Base-by-base conservation (phyloP, 2,113 vertebrate species). In the Clarias batrachus region DNA sequence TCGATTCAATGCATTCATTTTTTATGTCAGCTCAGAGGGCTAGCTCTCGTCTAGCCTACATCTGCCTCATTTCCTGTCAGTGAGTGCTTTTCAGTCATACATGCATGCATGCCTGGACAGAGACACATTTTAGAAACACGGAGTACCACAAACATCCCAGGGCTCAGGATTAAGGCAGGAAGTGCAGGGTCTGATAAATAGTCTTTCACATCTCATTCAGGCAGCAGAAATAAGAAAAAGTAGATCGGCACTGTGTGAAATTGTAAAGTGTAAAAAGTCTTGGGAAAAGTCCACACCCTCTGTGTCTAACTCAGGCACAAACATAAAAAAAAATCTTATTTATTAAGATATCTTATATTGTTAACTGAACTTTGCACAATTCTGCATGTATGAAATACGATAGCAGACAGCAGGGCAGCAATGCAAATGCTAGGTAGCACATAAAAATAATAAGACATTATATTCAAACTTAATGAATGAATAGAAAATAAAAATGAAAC, bases 11-110 rank as follows among this genome's bases (percentile, higher is more conserved):
- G 23, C 37, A 74, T 63, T 82, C 71, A 82, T 82, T 89, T 48
- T 71, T 82, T 86, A 84, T 82, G 70, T 66, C 84, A 86, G 56
- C 27, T 86, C 41, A 87, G 68, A 62, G 71, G 83, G 62, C 85
- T 82, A 65, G 56, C 57, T 63, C 68, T 86, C 57, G 62, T 87
- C 41, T 77, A 70, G 56, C 82, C 13, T 74, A 54, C 70, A 81
- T 76, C 73, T 37, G 16, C 30, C 70, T 79, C 27, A 74, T 74
- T 89, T 88, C 81, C 81, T 88, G 74, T 30, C 56, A 23, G 48
- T n/a, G 59, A 70, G 65, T 56, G 70, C 16, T 54, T 37, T 81
- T 79, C 33, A 41, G 14, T 27, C 65, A 74, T 60, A 85, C 54
- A 85, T 33, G 10, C 54, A 85, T n/a, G 10, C 78, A 73, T 37